phyloP scores from a whole-genome alignment of 1,140 invertebrate genomes.

The Trichoplusia ni region DNA sequence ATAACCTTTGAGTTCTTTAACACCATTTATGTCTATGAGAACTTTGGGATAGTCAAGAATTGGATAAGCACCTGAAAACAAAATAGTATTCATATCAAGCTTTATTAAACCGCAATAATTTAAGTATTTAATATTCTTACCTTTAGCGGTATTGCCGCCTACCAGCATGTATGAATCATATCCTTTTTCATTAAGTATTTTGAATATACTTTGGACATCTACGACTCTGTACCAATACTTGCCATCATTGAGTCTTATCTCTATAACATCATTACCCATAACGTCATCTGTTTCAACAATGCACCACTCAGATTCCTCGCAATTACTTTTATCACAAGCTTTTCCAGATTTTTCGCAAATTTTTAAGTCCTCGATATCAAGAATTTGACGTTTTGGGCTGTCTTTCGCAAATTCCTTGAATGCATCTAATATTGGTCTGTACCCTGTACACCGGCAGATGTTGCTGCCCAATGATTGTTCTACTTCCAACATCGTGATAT shows the following conservation, averaged over 20 bases:
- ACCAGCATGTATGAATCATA: conserved; percentile 81
- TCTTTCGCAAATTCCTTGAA: conserved; percentile 85
- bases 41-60: conserved; percentile 64
- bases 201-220: neutral
- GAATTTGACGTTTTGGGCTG: conserved; percentile 17
- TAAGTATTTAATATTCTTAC: conserved; percentile 30
- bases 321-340: conserved; percentile 30
- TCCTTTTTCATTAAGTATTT: conserved; percentile 8
- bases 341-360: conserved; percentile 37
- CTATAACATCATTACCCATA: neutral
- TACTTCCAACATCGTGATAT: too few relatives aligned
- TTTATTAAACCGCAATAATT: too few relatives aligned
- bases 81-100: too few relatives aligned
- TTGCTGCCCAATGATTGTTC: conserved; percentile 88
- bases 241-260: neutral
- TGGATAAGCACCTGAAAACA: conserved; percentile 54
- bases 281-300: conserved; percentile 32
- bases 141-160: conserved; percentile 82
- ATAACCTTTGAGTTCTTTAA: conserved; percentile 84
- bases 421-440: conserved; percentile 89
- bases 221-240: neutral
- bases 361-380: conserved; percentile 53
- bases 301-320: conserved; percentile 46
- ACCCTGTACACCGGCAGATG: conserved; percentile 90
- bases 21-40: conserved; percentile 87